These are phyloP conservation scores for Crotalus horridus DNA, from an alignment of 2,113 vertebrate species.

Conservation along the genomic window DNA sequence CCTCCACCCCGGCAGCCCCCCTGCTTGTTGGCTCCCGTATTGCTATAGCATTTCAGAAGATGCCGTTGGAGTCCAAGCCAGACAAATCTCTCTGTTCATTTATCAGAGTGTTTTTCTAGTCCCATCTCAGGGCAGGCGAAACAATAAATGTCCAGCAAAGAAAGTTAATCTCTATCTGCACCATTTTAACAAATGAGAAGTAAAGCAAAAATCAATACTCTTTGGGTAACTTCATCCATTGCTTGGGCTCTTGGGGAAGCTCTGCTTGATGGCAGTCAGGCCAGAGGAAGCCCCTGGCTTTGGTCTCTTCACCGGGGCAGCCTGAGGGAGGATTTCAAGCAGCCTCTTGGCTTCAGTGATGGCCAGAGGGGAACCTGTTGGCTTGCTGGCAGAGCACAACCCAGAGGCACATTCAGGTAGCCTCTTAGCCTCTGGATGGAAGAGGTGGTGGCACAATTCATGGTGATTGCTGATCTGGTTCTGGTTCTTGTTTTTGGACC, in stretches of 20 bases:
- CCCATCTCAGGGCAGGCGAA: constrained; percentile 13
- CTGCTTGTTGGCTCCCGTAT: neutral
- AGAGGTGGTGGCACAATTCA: neutral
- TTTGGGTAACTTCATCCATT: constrained; percentile 3
- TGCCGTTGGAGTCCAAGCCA: neutral
- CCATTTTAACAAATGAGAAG: constrained; percentile 43
- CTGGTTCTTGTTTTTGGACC: neutral
- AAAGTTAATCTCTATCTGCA: constrained; percentile 38
- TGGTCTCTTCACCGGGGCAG: neutral
- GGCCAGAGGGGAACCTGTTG: neutral
- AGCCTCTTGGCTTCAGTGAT: neutral
- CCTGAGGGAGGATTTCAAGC: neutral
- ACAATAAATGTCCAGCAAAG: constrained; percentile 25
- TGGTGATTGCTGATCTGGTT: neutral
- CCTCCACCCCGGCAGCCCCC: neutral
- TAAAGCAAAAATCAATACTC: constrained; percentile 34
- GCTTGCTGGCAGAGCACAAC: neutral
- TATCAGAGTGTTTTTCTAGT: neutral
- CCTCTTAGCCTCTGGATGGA: neutral
- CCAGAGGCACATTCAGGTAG: neutral
- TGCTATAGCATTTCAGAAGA: neutral
- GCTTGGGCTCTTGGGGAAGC: neutral
- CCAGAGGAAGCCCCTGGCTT: neutral
- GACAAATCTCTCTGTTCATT: neutral
- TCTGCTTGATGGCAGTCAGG: neutral